Percentiles rank a stretch among this genome's conserved stretches.
phyloP scores from a whole-genome alignment of 2,113 vertebrate species.

The Callaeas wilsoni region DNA sequence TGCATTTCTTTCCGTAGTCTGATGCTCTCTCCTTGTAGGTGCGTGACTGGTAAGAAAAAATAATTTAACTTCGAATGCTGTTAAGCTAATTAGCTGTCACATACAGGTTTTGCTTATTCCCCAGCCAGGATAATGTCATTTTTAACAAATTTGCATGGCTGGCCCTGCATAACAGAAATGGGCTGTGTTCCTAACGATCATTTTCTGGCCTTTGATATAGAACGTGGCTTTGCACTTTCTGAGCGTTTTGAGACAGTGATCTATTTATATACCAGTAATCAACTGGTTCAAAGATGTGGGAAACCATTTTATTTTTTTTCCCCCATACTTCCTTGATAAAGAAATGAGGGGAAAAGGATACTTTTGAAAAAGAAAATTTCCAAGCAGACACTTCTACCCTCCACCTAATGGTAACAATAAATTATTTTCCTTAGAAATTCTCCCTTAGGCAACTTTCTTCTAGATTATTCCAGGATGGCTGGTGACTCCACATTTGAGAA shows the following conservation, averaged over 20 bases:
- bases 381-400: background rate
- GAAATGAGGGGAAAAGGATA: background rate
- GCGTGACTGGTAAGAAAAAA: background rate
- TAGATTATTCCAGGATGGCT: background rate
- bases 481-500: background rate
- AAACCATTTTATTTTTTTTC: rapidly evolving
- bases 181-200: background rate
- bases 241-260: background rate
- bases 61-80: background rate
- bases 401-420: background rate
- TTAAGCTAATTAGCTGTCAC: background rate
- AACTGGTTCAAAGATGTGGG: background rate
- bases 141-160: background rate
- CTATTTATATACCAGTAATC: background rate
- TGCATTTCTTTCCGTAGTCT: background rate
- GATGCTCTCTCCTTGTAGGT: background rate
- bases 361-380: background rate
- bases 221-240: background rate
- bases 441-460: background rate
- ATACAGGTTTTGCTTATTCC: background rate
- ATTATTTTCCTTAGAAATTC: background rate
- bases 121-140: background rate
- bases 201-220: background rate
- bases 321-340: background rate
- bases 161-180: background rate